phyloP scores from a whole-genome alignment of 2,797 vertebrate species.

The Manis crassicaudata region DNA sequence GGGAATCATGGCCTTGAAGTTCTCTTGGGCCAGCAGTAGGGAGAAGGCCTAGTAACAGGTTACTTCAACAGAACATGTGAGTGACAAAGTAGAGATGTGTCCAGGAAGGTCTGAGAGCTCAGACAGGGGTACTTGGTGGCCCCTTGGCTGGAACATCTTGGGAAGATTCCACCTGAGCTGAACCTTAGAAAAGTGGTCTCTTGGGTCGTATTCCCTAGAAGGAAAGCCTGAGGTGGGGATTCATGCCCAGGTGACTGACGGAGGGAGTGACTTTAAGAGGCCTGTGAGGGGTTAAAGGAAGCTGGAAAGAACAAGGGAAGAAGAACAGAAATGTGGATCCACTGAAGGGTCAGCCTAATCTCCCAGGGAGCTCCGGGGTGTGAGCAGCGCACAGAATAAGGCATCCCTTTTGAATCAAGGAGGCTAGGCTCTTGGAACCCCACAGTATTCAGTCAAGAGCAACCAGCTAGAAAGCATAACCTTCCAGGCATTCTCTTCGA shows the following conservation, averaged over 20 bases:
- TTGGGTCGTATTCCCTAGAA: not conserved
- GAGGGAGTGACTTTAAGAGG: not conserved
- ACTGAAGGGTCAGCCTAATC: not conserved
- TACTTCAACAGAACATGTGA: not conserved
- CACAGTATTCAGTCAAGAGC: not conserved
- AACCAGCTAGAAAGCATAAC: not conserved
- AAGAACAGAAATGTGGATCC: not conserved
- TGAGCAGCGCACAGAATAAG: not conserved
- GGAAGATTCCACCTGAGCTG: not conserved
- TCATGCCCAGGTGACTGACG: not conserved
- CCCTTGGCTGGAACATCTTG: not conserved
- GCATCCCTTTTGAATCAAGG: not conserved
- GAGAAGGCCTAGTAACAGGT: not conserved
- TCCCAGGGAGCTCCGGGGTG: not conserved
- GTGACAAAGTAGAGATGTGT: not conserved
- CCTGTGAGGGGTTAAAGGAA: not conserved
- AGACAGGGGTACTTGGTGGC: not conserved
- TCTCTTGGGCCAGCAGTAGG: not conserved
- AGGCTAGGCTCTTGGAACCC: not conserved
- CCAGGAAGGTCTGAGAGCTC: not conserved
- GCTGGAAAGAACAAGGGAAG: not conserved
- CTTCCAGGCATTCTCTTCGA: not conserved
- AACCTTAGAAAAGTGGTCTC: not conserved
- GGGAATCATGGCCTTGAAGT: not conserved
- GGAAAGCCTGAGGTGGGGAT: not conserved